These are phyloP conservation scores for Pseudopipra pipra DNA, from an alignment of 2,113 vertebrate genomes.

Conservation along the genomic window DNA sequence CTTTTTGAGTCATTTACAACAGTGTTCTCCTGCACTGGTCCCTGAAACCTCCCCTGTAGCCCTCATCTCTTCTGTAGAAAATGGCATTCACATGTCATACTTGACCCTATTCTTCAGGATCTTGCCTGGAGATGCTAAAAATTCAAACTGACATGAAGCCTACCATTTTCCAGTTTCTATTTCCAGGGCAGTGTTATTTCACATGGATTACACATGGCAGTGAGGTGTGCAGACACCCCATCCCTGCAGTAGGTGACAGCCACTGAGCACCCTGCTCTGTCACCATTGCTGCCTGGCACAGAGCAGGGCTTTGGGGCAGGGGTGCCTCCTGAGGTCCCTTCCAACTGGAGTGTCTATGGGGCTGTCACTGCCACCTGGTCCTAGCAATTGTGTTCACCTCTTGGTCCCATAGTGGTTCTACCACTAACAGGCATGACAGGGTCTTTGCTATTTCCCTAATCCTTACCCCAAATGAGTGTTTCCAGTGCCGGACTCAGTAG, in stretches of 20 bases:
- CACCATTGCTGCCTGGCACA: neutral
- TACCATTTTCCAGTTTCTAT: neutral
- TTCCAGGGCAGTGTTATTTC: neutral
- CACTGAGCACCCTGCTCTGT: neutral
- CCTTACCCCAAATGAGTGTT: neutral
- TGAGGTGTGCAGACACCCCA: neutral
- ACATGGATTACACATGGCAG: accelerated
- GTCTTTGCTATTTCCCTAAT: neutral
- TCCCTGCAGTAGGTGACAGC: neutral
- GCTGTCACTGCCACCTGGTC: neutral
- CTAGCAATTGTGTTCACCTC: neutral
- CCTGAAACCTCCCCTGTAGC: neutral
- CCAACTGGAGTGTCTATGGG: accelerated
- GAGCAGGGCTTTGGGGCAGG: neutral
- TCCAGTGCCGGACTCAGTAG: neutral
- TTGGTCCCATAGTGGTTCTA: neutral
- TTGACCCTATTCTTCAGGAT: neutral
- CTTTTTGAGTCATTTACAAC: neutral
- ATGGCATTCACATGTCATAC: neutral
- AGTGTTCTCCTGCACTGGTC: neutral
- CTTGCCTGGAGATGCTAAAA: neutral
- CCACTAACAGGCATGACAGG: accelerated
- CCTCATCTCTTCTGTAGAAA: neutral
- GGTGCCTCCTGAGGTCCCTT: neutral
- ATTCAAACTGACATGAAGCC: neutral